Percentiles rank a stretch among this genome's conserved stretches.
Evolutionary conservation across 2,113 vertebrate genomes (phyloP).

Genomic region (Cyphomyrus discorhynchus): DNA sequence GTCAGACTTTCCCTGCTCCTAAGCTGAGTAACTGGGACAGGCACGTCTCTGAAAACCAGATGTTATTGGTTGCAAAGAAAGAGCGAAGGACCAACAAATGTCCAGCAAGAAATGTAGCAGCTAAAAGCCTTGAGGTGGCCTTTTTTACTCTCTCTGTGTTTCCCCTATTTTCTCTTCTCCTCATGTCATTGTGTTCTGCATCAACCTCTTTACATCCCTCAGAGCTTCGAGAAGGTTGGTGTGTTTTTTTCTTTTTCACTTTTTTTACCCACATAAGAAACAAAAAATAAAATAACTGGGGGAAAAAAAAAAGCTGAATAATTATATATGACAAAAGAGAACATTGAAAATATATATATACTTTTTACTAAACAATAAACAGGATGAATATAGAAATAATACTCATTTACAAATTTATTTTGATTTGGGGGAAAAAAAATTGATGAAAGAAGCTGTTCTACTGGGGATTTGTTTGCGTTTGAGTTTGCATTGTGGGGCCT

Average conservation of each 20-base stretch:
- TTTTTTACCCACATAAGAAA: conserved; percentile 96
- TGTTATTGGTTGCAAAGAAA: no score
- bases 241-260: conserved; percentile 99
- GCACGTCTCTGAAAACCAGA: no score
- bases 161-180: no score
- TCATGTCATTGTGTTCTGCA: conserved; percentile 34
- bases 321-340: conserved; percentile 44
- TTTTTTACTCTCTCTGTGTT: no score
- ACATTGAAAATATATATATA: not conserved
- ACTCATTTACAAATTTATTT: conserved; percentile 41
- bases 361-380: conserved; percentile 46
- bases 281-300: conserved; percentile 45
- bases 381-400: conserved; percentile 55
- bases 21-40: no score
- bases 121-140: no score
- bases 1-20: no score
- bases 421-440: conserved; percentile 51
- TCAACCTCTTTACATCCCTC: conserved; percentile 99
- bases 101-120: no score
- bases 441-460: conserved; percentile 67
- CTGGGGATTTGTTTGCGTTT: conserved; percentile 70
- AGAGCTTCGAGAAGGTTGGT: conserved; percentile 99
- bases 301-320: conserved; percentile 43
- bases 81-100: no score
- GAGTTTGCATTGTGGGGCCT: conserved; percentile 92